These are phyloP conservation scores for Sitta europaea DNA, from an alignment of 2,113 vertebrate genomes.

Conservation along the genomic window DNA sequence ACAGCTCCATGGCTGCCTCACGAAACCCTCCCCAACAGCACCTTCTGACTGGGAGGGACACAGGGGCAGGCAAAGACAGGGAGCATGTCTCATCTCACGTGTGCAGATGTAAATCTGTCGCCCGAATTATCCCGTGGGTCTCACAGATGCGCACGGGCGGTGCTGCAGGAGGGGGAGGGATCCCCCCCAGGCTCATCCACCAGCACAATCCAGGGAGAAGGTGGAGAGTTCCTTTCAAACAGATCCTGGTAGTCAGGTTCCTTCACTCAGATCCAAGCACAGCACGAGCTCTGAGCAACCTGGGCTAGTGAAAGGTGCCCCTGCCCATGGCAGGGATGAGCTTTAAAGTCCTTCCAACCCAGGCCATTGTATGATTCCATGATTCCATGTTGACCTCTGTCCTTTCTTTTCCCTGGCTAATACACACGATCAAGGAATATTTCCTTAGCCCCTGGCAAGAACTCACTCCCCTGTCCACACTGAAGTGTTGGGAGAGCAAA, in stretches of 20 bases:
- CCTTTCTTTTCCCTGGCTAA: background rate
- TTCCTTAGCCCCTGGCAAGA: background rate
- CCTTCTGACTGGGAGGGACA: background rate
- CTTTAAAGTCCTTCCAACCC: background rate
- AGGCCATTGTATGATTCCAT: background rate
- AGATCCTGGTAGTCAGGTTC: background rate
- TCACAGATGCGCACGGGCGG: rapidly evolving
- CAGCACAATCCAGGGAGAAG: background rate
- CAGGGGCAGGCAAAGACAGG: background rate
- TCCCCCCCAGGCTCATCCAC: background rate
- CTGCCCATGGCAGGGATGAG: background rate
- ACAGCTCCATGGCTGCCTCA: background rate
- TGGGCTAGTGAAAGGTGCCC: background rate
- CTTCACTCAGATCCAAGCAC: background rate
- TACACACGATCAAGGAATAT: background rate
- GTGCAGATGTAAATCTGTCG: background rate
- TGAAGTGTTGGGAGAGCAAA: background rate
- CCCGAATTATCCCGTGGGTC: too few species aligned
- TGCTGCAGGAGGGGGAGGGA: background rate
- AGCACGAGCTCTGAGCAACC: background rate
- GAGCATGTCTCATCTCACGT: background rate
- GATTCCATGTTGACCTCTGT: background rate
- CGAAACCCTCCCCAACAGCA: background rate
- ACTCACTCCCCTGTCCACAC: background rate
- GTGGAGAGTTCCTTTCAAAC: background rate